Percentiles rank a stretch among this genome's conserved stretches.
phyloP scores from a whole-genome alignment of 2,797 vertebrate genomes.

The Sylvilagus floridanus region DNA sequence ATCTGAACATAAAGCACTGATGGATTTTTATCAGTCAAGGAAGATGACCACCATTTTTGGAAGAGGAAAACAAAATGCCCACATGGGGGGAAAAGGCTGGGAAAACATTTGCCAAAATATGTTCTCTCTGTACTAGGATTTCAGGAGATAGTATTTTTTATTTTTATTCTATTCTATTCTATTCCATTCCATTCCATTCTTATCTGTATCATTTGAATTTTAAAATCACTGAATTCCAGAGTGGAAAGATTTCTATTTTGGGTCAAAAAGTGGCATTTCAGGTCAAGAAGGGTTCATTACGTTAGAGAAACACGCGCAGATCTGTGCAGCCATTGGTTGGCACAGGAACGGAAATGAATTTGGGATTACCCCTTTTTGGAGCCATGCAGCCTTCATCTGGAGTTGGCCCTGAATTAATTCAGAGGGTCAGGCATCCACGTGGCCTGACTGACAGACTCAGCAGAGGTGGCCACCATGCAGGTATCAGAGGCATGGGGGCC shows the following conservation, averaged over 20 bases:
- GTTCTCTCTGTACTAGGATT: not conserved
- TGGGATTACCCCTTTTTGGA: not conserved
- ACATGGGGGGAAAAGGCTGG: not conserved
- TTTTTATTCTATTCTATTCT: not conserved
- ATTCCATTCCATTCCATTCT: not conserved
- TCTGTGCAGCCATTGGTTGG: not conserved
- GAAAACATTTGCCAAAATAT: not conserved
- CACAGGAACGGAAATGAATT: not conserved
- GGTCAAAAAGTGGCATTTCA: constrained; percentile 51
- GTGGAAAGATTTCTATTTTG: constrained; percentile 15
- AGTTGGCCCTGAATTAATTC: not conserved
- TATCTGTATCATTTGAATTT: constrained; percentile 21
- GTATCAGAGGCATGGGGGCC: not conserved
- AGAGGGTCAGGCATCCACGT: not conserved
- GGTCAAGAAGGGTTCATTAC: not conserved
- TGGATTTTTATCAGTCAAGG: not conserved
- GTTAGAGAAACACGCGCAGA: not conserved
- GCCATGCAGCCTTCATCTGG: not conserved
- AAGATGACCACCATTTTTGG: constrained; percentile 5
- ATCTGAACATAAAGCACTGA: not conserved
- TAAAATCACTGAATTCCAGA: constrained; percentile 56
- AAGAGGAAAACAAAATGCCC: not conserved
- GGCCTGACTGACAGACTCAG: not conserved
- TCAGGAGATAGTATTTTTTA: constrained; percentile 8
- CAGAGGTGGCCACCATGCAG: not conserved